phyloP scores from a whole-genome alignment of 2,888 invertebrate genomes.

The Tipula lateralis region DNA sequence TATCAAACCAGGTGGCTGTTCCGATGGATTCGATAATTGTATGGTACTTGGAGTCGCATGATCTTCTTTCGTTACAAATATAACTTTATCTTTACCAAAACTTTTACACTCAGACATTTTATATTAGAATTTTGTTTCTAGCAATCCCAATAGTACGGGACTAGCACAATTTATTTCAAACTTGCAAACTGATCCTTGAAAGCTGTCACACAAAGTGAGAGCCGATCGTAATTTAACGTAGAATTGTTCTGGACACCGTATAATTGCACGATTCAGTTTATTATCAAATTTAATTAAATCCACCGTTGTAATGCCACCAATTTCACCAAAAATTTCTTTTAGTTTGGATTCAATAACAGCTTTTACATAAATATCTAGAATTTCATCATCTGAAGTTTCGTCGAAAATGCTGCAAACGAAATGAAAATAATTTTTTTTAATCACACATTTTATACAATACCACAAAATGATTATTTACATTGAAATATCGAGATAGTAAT shows the following conservation, averaged over 20 bases:
- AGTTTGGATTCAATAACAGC: slow-evolving; percentile 55
- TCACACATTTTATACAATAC: not conserved
- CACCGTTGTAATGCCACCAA: slow-evolving; percentile 52
- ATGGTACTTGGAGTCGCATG: slow-evolving; percentile 68
- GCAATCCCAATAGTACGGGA: slow-evolving; percentile 47
- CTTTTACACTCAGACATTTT: slow-evolving; percentile 52
- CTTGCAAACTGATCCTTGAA: slow-evolving; percentile 51
- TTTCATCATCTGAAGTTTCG: slow-evolving; percentile 42
- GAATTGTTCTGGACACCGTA: slow-evolving; percentile 53
- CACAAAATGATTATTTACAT: slow-evolving; percentile 49
- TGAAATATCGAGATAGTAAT: slow-evolving; percentile 54
- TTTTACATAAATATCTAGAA: slow-evolving; percentile 54
- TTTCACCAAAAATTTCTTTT: slow-evolving; percentile 55
- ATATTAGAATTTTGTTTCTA: slow-evolving; percentile 36
- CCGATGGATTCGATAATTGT: slow-evolving; percentile 60
- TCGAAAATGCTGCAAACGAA: slow-evolving; percentile 49
- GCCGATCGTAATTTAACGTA: slow-evolving; percentile 57
- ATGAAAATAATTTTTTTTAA: slow-evolving; percentile 13
- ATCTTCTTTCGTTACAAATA: slow-evolving; percentile 77
- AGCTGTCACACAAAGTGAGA: slow-evolving; percentile 52
- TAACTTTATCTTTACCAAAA: slow-evolving; percentile 72
- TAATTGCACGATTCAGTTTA: slow-evolving; percentile 49
- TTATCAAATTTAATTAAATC: slow-evolving; percentile 57
- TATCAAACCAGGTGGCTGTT: slow-evolving; percentile 74
- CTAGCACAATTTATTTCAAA: slow-evolving; percentile 55